These are phyloP conservation scores for Holothuria leucospilota DNA, from an alignment of 53 echinoderm and acorn worm species.

Conservation along the genomic window DNA sequence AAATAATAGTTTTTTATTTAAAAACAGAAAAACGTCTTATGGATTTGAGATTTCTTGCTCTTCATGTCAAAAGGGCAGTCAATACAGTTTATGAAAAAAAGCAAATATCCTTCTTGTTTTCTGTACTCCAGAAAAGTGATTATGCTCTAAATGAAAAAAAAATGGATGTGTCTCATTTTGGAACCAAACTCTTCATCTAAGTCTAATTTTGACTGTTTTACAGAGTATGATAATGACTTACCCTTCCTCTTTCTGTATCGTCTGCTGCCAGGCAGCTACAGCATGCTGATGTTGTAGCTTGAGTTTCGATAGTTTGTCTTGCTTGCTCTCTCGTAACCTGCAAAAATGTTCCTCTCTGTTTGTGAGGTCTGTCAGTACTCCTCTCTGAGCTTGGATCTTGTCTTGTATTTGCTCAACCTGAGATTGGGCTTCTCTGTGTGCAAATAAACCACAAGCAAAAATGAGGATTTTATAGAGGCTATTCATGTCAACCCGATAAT, in stretches of 20 bases:
- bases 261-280: conserved; percentile 64
- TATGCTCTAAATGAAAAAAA: too few relatives aligned
- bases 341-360: conserved; percentile 79
- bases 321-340: conserved; percentile 76
- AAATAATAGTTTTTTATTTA: too few relatives aligned
- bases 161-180: too few relatives aligned
- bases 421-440: conserved; percentile 62
- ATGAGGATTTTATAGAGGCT: neutral
- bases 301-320: conserved; percentile 86
- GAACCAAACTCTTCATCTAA: too few relatives aligned
- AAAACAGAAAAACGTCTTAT: too few relatives aligned
- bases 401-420: conserved; percentile 75
- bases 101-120: too few relatives aligned
- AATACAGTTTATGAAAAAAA: too few relatives aligned
- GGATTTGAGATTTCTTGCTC: too few relatives aligned
- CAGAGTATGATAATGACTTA: conserved; percentile 12
- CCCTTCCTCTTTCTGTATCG: conserved; percentile 67
- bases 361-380: conserved; percentile 74
- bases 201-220: too few relatives aligned
- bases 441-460: neutral
- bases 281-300: conserved; percentile 84
- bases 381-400: conserved; percentile 76
- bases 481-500: neutral
- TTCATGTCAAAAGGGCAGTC: too few relatives aligned
- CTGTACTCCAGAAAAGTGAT: too few relatives aligned